Percentiles rank a stretch among this genome's conserved stretches.
These are phyloP conservation scores for Drosophila melanosoma DNA, from an alignment of 2,888 invertebrate species.

Conservation along the genomic window DNA sequence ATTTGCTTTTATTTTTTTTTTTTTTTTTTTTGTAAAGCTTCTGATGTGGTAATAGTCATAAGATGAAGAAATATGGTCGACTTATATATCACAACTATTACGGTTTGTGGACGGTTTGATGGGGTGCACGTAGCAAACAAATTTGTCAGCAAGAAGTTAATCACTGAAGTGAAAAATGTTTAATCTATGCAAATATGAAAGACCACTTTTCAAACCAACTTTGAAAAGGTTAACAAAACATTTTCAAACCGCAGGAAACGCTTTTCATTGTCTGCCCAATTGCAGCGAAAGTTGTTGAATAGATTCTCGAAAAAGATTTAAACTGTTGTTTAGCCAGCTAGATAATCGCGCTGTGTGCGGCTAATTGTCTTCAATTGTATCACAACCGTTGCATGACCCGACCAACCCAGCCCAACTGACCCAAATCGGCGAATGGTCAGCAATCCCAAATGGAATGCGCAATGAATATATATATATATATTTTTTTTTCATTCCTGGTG, in stretches of 20 bases:
- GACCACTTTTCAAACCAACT: background rate
- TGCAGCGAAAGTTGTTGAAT: conserved; percentile 51
- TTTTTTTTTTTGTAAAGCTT: conserved; percentile 16
- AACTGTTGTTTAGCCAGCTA: conserved; percentile 39
- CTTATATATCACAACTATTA: conserved; percentile 35
- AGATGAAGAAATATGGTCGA: conserved; percentile 36
- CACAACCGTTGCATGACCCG: conserved; percentile 77
- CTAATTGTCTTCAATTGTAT: conserved; percentile 78
- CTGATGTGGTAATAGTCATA: conserved; percentile 60
- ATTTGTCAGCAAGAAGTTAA: conserved; percentile 60
- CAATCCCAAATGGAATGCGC: conserved; percentile 58
- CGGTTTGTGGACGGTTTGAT: conserved; percentile 15
- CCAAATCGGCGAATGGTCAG: conserved; percentile 63
- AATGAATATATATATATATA: conserved; percentile 62
- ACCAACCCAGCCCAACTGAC: conserved; percentile 57
- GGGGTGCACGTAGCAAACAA: conserved; percentile 53
- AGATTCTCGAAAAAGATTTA: conserved; percentile 34
- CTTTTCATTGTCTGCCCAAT: conserved; percentile 28
- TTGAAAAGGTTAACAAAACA: conserved; percentile 15
- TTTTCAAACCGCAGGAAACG: conserved; percentile 4
- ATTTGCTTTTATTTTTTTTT: background rate
- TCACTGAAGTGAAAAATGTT: conserved; percentile 27
- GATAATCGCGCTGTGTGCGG: conserved; percentile 45
- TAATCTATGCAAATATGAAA: conserved; percentile 48
- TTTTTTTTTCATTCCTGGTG: conserved; percentile 10